Evolutionary conservation across 2,797 vertebrate genomes (phyloP).

Genomic region (Takifugu rubripes): DNA sequence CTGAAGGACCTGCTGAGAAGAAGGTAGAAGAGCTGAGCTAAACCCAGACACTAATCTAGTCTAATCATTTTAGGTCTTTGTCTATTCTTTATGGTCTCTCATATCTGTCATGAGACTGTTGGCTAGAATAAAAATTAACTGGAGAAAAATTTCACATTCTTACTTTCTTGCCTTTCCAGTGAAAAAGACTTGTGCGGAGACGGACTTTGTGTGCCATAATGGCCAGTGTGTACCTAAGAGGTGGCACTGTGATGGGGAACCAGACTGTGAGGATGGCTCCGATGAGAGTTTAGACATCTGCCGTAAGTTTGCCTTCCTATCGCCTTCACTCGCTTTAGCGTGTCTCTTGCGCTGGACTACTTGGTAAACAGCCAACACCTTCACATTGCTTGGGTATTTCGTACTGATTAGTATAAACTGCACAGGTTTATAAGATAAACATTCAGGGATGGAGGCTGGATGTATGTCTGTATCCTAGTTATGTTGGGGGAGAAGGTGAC

Average conservation of each 20-base stretch:
- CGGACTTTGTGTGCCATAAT: constrained; percentile 89
- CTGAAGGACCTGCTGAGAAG: constrained; percentile 36
- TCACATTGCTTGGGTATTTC: no score
- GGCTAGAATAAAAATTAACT: not conserved
- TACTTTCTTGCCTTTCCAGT: constrained; percentile 65
- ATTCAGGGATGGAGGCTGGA: no score
- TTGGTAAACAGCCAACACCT: no score
- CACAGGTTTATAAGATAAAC: no score
- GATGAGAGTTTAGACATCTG: constrained; percentile 90
- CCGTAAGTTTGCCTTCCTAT: constrained; percentile 79
- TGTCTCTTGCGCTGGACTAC: not conserved
- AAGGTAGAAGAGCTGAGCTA: constrained; percentile 14
- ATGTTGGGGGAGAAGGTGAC: no score
- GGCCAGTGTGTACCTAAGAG: constrained; percentile 94
- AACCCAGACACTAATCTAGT: constrained; percentile 28
- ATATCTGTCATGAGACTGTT: constrained; percentile 46
- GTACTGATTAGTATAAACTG: no score
- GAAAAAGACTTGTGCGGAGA: constrained; percentile 85
- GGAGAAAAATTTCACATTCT: not conserved
- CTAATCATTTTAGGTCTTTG: no score
- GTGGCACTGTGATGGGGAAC: constrained; percentile 96
- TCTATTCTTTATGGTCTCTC: not conserved
- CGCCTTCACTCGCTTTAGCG: no score
- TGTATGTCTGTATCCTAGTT: no score
- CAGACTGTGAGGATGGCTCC: constrained; percentile 93